Evolutionary conservation across 2,113 vertebrate genomes (phyloP), one percentile per base, ranked within the genome.

Genomic region (Dermatemys mawii): DNA sequence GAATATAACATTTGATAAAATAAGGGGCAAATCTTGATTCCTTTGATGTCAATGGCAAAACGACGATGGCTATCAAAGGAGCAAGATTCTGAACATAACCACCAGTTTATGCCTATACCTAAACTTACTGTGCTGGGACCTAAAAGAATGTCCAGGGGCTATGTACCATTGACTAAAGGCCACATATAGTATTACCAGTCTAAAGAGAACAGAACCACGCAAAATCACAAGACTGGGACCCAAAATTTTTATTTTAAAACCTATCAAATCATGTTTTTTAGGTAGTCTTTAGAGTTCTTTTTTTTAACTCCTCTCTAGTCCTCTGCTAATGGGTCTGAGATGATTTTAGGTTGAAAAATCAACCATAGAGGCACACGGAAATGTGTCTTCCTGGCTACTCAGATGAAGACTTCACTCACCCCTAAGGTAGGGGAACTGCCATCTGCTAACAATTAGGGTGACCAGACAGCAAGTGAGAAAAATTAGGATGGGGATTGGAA

Each of bases 11-110:
- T 48, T 63, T 83, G 57, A 55, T 67, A 70, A 91, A 89, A 83
- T 22, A 92, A 90, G 44, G 49, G 8, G 12, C 76, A 55, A 29
- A 76, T 49, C 85, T 26, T 11, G 81, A 95, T 87, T 53, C 24
- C 63, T 95, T 93, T 97, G 78, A 96, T 94, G 89, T 87, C 86
- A 89, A 86, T 44, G n/a, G 55, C n/a, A 88, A 3, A 48, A 57
- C 3, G 48, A 83, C 67, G 46, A 86, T 63, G 63, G 91, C 13
- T 35, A 57, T 88, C 80, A 92, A 35, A 3, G 73, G 86, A 84
- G 41, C 51, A 88, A 85, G 60, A 1, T 91, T 96, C 93, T 82
- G 54, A 22, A 57, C 79, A 48, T 75, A 41, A 26, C 44, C 11
- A 26, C 70, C 70, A 26, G 22, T 10, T 75, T 75, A 27, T 75